Conservation (phyloP, 1,140 invertebrate species). For the Zaprionus taronus region DNA sequence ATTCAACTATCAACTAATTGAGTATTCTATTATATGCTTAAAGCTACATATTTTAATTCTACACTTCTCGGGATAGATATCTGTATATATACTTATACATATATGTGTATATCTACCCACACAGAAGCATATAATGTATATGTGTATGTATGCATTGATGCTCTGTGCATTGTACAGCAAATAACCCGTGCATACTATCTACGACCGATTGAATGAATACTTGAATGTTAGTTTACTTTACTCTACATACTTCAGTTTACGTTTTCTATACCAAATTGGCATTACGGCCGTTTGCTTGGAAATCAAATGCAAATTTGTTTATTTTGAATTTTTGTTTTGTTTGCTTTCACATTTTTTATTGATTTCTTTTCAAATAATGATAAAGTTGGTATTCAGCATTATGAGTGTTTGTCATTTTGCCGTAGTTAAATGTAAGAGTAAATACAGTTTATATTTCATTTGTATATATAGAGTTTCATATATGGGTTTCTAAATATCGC, state of each 20-base stretch:
- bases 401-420: slow-evolving; percentile 30
- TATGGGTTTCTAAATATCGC: slow-evolving; percentile 72
- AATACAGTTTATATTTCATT: slow-evolving; percentile 72
- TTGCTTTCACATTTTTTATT: slow-evolving; percentile 74
- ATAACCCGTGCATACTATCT: slow-evolving; percentile 64
- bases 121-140: slow-evolving; percentile 1
- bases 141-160: slow-evolving; percentile 18
- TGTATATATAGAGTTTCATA: slow-evolving; percentile 67
- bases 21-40: slow-evolving; percentile 42
- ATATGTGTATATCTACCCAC: slow-evolving; percentile 21
- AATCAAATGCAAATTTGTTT: slow-evolving; percentile 56
- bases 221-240: slow-evolving; percentile 18
- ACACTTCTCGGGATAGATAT: slow-evolving; percentile 11
- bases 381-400: slow-evolving; percentile 60
- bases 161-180: slow-evolving; percentile 62
- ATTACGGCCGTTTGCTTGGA: slow-evolving; percentile 11
- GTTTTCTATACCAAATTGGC: slow-evolving; percentile 2
- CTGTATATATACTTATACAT: slow-evolving; percentile 12
- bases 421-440: slow-evolving; percentile 66
- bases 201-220: slow-evolving; percentile 41
- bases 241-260: slow-evolving; percentile 8
- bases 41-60: slow-evolving; percentile 21
- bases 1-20: slow-evolving; percentile 74
- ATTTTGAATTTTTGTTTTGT: slow-evolving; percentile 41
- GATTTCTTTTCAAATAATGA: slow-evolving; percentile 64